A percentile compares a stretch with the other conserved stretches of the same genome.
Evolutionary conservation across 2,888 invertebrate species (phyloP).

Genomic region (Pediacus dermestoides): DNA sequence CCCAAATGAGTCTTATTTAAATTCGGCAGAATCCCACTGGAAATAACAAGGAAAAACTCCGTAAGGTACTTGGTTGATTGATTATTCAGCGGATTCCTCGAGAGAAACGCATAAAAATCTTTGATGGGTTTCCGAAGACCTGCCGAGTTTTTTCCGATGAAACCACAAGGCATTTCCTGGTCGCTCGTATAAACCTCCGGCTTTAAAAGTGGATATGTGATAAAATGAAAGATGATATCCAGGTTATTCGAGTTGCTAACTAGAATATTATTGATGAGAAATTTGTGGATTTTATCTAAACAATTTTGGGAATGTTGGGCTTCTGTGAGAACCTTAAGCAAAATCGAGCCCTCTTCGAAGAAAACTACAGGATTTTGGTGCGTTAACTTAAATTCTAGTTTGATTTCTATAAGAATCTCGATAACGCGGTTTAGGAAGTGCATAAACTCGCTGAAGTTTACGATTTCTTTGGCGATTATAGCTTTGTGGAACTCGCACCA

Average conservation of each 20-base stretch:
- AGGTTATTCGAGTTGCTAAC: slow-evolving; percentile 31
- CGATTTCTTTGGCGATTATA: slow-evolving; percentile 12
- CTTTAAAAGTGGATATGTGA: slow-evolving; percentile 31
- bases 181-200: slow-evolving; percentile 23
- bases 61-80: too few relatives aligned
- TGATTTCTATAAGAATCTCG: slow-evolving; percentile 18
- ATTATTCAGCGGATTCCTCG: slow-evolving; percentile 23
- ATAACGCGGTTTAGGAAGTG: slow-evolving; percentile 17
- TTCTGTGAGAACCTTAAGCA: slow-evolving; percentile 24
- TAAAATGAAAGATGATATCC: slow-evolving; percentile 35
- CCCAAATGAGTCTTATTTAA: slow-evolving; percentile 25
- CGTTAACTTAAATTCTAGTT: slow-evolving; percentile 19
- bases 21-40: slow-evolving; percentile 29
- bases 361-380: slow-evolving; percentile 7
- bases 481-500: slow-evolving; percentile 26
- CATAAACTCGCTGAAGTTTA: slow-evolving; percentile 6
- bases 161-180: slow-evolving; percentile 28
- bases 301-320: slow-evolving; percentile 23
- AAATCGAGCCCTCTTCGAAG: slow-evolving; percentile 14
- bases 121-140: slow-evolving; percentile 27
- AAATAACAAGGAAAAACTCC: slow-evolving; percentile 30
- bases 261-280: slow-evolving; percentile 29
- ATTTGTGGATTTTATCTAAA: slow-evolving; percentile 21
- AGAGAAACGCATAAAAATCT: slow-evolving; percentile 26
- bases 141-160: slow-evolving; percentile 25